Base-by-base conservation (phyloP, 2,888 invertebrate genomes). In the Noctua pronuba region DNA sequence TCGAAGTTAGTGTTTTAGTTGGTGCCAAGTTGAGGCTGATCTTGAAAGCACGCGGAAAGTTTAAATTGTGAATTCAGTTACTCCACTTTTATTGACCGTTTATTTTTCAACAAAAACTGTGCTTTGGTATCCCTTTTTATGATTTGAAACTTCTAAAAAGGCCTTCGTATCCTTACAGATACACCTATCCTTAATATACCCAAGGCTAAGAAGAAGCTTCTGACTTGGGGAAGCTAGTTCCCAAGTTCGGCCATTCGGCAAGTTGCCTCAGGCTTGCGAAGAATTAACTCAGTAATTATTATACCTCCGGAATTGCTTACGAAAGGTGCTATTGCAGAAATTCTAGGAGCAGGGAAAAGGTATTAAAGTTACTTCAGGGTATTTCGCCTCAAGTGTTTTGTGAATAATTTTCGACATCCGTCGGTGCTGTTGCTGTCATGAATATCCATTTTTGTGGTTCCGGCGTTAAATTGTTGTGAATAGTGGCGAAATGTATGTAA, bases 201-300 rank as follows among this genome's bases (percentile, higher is more conserved):
- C 7, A 52, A 67, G 58, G 13, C 21, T 52, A 24, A 41, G 55
- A 58, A 64, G 35, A 86, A 86, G 79, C 88, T 85, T 67, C 24
- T 89, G 55, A 83, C 89, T 89, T 90, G 77, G 75, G 60, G 76
- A 75, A 35, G 76, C 77, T 87, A 88, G 86, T 88, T 88, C 75
- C 78, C 70, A 90, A 91, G 89, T 90, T 89, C 75, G 79, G 80
- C 83, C 86, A 87, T 90, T 88, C 82, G 60, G 77, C 75, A 88
- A 90, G 80, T 90, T 88, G 88, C 89, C 84, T 66, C 49, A 78
- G 88, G 88, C 89, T 88, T 74, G 79, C 88, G 84, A 88, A 88
- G 90, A 92, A 91, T 92, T 90, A 90, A 90, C 91, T 90, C 87
- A 73, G 88, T 91, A 91, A 93, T 93, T 91, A 92, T 91, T 88